Conservation (phyloP, 2,113 vertebrate genomes). For the Circaetus cinerascens region DNA sequence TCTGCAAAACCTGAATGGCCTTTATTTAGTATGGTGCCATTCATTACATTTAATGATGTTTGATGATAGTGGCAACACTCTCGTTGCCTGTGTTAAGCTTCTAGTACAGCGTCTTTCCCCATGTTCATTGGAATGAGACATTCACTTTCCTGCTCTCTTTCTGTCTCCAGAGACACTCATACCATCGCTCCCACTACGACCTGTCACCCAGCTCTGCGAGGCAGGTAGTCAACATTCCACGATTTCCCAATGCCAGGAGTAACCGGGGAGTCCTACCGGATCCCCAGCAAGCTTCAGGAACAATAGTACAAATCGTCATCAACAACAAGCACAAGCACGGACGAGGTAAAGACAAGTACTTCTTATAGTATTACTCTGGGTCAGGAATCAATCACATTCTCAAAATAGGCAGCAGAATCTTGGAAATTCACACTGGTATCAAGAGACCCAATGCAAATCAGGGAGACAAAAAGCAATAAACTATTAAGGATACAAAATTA, state of each 20-base stretch:
- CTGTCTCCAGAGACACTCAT: conserved; percentile 77
- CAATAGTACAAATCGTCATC: conserved; percentile 81
- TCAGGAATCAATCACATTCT: neutral
- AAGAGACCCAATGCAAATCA: neutral
- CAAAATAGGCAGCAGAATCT: neutral
- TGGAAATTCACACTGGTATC: neutral
- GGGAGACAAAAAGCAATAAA: neutral
- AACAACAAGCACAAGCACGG: conserved; percentile 81
- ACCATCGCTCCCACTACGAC: conserved; percentile 74
- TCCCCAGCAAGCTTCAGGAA: conserved; percentile 77
- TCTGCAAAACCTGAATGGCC: neutral
- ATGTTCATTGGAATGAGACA: neutral
- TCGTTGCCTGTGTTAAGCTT: neutral
- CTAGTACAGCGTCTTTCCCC: neutral
- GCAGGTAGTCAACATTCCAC: conserved; percentile 57
- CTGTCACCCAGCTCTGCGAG: conserved; percentile 43
- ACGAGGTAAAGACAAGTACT: conserved; percentile 67
- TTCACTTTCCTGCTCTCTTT: neutral
- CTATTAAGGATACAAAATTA: neutral
- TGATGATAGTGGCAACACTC: neutral
- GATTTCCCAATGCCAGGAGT: conserved; percentile 63
- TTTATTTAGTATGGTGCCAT: neutral
- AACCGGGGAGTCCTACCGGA: conserved; percentile 72
- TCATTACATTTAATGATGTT: neutral
- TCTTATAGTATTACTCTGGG: neutral